Evolutionary conservation across 35 echinoderm and acorn worm genomes (phyloP), one percentile per base, ranked within the genome.

Genomic region (Heliocidaris erythrogramma): DNA sequence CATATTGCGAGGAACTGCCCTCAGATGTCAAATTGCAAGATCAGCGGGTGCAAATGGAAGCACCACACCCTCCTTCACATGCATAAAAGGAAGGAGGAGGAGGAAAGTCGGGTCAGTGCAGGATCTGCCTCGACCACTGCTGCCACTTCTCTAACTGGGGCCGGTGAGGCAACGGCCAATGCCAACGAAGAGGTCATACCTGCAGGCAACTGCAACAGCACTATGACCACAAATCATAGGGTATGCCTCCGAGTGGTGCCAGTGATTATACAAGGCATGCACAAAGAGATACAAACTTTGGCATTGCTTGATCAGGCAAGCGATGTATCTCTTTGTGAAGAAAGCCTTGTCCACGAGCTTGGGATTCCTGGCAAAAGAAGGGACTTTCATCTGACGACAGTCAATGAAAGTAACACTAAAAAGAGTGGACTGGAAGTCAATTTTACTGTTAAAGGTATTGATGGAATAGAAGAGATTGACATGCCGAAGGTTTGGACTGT

Each of bases 231-330:
- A 4, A 92, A 84, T 9, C 56, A 61, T n/a, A 96, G 86, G 48
- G 95, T 96, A 30, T 94, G 91, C 31, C 35, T 97, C 14, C 88
- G 78, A 86, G 85, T 94, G 14, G 29, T 96, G 12, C 95, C 95
- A 13, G 97, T 97, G 27, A 94, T 85, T 21, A 92, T 97, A 32
- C 30, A 84, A 88, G 92, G 31, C 14, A 48, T 52, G 10, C 59
- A 65, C 29, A 60, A 42, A 16, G 94, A 89, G 88, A 71, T 93
- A 12, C 30, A 86, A 48, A 96, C 97, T 9, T 94, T 86, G 95
- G 97, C 97, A 5, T 50, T 97, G 13, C 93, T 97, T 32, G 97
- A 96, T 69, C 49, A 90, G 49, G 95, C 95, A 48, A 96, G 92
- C 35, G 95, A 97, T 42, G 87, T 93, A 30, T 95, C 88, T 32